These are phyloP conservation scores for cattle (Bos taurus) DNA, from an alignment of 2,113 vertebrate genomes.

Conservation along the genomic window DNA sequence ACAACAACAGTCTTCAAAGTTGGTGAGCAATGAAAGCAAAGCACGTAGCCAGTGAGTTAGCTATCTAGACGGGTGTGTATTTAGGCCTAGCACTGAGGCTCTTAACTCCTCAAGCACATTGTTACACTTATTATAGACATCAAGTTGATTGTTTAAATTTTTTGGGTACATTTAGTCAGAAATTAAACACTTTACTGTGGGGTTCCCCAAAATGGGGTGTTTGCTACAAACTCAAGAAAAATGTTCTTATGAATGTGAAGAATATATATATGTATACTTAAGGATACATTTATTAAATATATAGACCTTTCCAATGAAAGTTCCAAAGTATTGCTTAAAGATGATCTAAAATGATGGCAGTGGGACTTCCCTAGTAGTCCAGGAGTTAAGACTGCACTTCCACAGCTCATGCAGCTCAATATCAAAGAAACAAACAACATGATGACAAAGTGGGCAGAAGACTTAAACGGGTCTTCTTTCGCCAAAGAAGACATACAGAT, in stretches of 20 bases:
- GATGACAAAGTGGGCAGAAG: background rate
- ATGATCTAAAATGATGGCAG: background rate
- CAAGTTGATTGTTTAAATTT: background rate
- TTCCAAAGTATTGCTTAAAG: background rate
- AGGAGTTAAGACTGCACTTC: background rate
- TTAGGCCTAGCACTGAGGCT: background rate
- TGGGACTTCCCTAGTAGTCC: background rate
- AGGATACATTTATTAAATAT: background rate
- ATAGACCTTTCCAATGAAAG: background rate
- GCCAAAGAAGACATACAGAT: background rate
- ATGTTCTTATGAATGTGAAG: background rate
- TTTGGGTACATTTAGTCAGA: background rate
- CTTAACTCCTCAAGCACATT: background rate
- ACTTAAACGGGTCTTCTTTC: background rate
- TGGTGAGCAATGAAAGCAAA: background rate
- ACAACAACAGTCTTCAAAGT: background rate
- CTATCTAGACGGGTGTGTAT: background rate
- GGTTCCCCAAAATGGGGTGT: background rate
- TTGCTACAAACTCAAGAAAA: background rate
- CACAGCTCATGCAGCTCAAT: background rate
- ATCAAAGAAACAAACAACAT: background rate
- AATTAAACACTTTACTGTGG: background rate
- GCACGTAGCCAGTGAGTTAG: background rate
- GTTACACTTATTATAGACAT: background rate
- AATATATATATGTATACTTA: background rate